Percentiles rank a stretch among this genome's conserved stretches.
Evolutionary conservation across 2,888 invertebrate genomes (phyloP).

Genomic region (Oithona nana): DNA sequence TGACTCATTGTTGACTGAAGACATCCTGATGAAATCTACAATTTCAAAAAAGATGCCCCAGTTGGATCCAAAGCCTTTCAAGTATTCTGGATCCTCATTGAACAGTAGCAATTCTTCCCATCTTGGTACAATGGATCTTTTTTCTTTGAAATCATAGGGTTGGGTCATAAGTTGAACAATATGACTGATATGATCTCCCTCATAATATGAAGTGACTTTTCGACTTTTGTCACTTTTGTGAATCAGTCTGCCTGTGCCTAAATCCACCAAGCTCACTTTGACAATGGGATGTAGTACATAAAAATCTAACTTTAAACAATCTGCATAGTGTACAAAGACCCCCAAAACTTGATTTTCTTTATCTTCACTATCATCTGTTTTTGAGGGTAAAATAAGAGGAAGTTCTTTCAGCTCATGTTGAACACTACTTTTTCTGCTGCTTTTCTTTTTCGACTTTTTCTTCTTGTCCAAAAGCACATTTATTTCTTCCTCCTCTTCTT

Average conservation of each 20-base stretch:
- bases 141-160: constrained; percentile 38
- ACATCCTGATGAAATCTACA: constrained; percentile 33
- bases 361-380: background rate
- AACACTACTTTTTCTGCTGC: background rate
- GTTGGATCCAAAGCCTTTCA: constrained; percentile 28
- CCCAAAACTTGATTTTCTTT: constrained; percentile 27
- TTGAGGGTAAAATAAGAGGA: too few relatives aligned
- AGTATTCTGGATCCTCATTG: constrained; percentile 36
- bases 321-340: constrained; percentile 37
- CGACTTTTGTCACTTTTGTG: constrained; percentile 31
- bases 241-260: constrained; percentile 36
- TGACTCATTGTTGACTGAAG: constrained; percentile 24
- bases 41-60: constrained; percentile 36
- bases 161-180: constrained; percentile 41
- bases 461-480: background rate
- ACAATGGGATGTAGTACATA: constrained; percentile 41
- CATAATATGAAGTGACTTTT: constrained; percentile 33
- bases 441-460: background rate
- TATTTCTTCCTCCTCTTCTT: background rate
- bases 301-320: constrained; percentile 38
- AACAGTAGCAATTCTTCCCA: constrained; percentile 48
- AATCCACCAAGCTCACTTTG: constrained; percentile 39
- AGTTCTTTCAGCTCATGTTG: background rate
- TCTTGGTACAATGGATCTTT: constrained; percentile 34
- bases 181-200: constrained; percentile 30